Base-by-base conservation (phyloP, 2,113 vertebrate species). In the Cercocebus atys region DNA sequence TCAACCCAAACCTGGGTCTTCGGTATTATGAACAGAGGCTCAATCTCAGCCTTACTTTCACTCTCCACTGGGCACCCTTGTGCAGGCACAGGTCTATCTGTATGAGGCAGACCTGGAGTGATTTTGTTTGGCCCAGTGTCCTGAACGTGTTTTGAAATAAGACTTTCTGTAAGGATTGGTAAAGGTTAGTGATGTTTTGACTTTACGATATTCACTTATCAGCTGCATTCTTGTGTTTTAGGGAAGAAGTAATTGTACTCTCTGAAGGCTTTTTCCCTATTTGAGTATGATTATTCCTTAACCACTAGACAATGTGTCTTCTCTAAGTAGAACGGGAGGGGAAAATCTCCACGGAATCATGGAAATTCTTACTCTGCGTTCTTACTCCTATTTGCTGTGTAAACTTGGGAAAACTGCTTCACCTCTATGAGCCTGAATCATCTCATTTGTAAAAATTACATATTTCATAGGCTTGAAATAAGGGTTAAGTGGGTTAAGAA, bases 41-140 rank as follows among this genome's bases (percentile, higher is more conserved):
- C 10, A 17, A 40, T 61, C 30, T 70, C 23, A 40, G 9, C 13
- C 23, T 22, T 6, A 45, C 7, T 22, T n/a, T 18, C 0, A 32
- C 8, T 1, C 7, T 38, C 35, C 0, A 7, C 13, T 38, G 59
- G 25, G 20, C 5, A 68, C 35, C 30, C 0, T 3, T 32, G 13
- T 16, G 30, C 8, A 5, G 4, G 17, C 11, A 25, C 4, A 38
- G 14, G 4, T 85, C 25, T 23, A 10, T 59, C 76, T 78, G 40
- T 2, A 38, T 3, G 20, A 70, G 66, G 91, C 7, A 40, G 43
- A 18, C 18, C 35, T 88, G 40, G 5, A 18, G 79, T 68, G 59
- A 47, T 72, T 91, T 96, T 92, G 11, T 89, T 25, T 81, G 94
- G 95, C 50, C 25, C 8, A 72, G 20, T 93, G 50, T 57, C 61